phyloP scores from a whole-genome alignment of 2,888 invertebrate genomes.

The Pomacea canaliculata region DNA sequence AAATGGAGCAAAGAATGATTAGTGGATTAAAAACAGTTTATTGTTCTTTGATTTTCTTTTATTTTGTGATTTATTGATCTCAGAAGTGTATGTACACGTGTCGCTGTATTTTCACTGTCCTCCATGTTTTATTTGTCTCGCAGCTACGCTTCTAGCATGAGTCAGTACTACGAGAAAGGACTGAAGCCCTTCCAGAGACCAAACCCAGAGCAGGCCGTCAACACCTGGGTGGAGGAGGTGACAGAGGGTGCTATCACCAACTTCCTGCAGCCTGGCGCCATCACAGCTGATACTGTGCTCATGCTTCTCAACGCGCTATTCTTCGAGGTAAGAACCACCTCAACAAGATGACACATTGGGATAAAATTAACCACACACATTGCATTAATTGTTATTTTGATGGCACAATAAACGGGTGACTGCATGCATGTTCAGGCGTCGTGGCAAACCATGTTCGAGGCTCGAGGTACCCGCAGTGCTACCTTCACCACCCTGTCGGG shows the following conservation, averaged over 20 bases:
- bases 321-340: constrained; percentile 7
- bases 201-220: constrained; percentile 16
- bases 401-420: too few relatives aligned
- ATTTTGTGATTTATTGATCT: too few relatives aligned
- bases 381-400: too few relatives aligned
- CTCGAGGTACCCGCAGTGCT: neutral
- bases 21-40: too few relatives aligned
- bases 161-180: neutral
- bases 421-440: neutral
- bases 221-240: constrained; percentile 14
- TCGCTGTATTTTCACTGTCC: too few relatives aligned
- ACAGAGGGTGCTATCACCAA: constrained; percentile 17
- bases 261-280: constrained; percentile 11
- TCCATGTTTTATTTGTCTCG: too few relatives aligned
- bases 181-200: neutral
- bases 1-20: too few relatives aligned
- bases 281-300: constrained; percentile 1
- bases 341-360: neutral
- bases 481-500: constrained; percentile 7
- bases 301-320: constrained; percentile 19
- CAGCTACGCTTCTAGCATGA: too few relatives aligned
- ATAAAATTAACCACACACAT: too few relatives aligned
- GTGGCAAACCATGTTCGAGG: constrained; percentile 9
- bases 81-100: too few relatives aligned
- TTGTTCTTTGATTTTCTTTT: too few relatives aligned